Evolutionary conservation across 2,113 vertebrate genomes (phyloP).

Genomic region (Cygnus atratus): DNA sequence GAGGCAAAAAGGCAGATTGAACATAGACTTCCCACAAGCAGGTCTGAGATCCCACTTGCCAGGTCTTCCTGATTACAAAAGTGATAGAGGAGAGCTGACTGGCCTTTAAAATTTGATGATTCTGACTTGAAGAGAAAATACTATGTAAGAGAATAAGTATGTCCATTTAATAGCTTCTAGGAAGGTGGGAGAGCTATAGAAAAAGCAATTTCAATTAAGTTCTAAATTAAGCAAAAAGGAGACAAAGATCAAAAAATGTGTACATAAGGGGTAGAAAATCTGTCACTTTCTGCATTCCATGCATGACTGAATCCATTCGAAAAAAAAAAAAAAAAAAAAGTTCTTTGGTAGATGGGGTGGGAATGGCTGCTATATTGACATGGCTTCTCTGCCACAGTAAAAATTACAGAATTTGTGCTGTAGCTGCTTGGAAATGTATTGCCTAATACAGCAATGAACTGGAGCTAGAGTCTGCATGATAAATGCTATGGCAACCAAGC

Average conservation of each 20-base stretch:
- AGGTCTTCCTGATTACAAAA: background rate
- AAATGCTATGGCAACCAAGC: constrained; percentile 51
- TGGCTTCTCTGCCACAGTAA: background rate
- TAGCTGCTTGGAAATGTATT: background rate
- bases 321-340: background rate
- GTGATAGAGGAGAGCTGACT: background rate
- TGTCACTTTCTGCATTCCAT: background rate
- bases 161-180: background rate
- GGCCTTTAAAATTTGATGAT: background rate
- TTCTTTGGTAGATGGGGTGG: background rate
- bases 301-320: background rate
- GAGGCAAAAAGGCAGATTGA: background rate
- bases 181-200: background rate
- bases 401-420: background rate
- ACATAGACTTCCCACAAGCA: background rate
- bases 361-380: background rate
- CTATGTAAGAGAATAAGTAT: background rate
- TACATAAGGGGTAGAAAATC: background rate
- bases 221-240: background rate
- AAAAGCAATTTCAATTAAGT: background rate
- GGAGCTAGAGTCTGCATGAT: background rate
- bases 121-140: background rate
- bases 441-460: constrained; percentile 30
- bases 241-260: background rate
- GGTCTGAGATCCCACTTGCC: background rate